Conservation (phyloP, 2,797 vertebrate genomes). For the Cryptoblepharus egeriae region DNA sequence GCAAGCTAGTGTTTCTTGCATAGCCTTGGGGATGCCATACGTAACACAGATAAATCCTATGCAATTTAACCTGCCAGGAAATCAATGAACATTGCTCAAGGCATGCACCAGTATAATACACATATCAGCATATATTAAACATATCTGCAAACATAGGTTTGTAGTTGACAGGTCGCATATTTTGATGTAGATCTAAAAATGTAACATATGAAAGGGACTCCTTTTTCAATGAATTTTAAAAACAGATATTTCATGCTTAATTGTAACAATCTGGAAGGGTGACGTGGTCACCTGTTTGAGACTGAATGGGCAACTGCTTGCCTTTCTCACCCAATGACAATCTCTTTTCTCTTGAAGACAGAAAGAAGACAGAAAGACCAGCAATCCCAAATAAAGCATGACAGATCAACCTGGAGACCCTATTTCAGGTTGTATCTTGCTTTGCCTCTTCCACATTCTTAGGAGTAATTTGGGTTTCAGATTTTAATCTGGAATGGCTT, state of each 20-base stretch:
- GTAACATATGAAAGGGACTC: background rate
- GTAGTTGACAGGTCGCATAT: background rate
- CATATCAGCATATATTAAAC: no score
- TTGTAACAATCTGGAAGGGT: no score
- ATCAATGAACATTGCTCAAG: background rate
- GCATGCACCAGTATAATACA: background rate
- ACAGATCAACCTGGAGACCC: no score
- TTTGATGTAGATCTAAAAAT: background rate
- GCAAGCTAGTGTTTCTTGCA: background rate
- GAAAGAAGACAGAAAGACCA: background rate
- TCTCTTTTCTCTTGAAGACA: background rate
- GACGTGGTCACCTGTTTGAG: background rate
- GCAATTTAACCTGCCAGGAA: no score
- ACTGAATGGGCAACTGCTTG: background rate
- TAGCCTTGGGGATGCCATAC: background rate
- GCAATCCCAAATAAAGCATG: background rate
- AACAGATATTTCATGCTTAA: no score
- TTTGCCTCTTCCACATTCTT: background rate
- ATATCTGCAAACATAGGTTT: no score
- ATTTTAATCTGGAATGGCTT: background rate
- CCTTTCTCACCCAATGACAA: no score
- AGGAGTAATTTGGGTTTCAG: background rate
- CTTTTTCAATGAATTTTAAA: background rate
- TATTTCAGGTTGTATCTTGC: background rate
- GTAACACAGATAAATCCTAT: background rate